Evolutionary conservation across 2,113 vertebrate genomes (phyloP).

Genomic region (Notothenia rossii): DNA sequence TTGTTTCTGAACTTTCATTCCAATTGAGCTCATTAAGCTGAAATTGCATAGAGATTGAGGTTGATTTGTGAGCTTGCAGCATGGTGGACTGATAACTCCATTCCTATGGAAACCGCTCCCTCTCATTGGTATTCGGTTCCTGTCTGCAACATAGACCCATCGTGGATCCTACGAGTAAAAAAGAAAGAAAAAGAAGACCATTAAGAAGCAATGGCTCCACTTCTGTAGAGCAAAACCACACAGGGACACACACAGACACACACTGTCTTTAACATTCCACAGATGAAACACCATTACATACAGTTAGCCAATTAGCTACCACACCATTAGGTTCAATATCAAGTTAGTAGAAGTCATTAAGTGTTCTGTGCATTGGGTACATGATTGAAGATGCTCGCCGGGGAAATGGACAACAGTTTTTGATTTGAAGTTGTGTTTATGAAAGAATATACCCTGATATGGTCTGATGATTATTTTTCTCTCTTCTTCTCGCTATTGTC

Average conservation of each 20-base stretch:
- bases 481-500: constrained; percentile 37
- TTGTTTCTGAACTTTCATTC: constrained; percentile 69
- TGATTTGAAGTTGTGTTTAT: constrained; percentile 23
- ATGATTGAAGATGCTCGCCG: constrained; percentile 23
- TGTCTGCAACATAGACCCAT: constrained; percentile 50
- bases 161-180: constrained; percentile 38
- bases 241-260: constrained; percentile 16
- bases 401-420: constrained; percentile 19
- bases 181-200: constrained; percentile 15
- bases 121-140: constrained; percentile 74
- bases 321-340: constrained; percentile 48
- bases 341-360: constrained; percentile 49
- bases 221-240: constrained; percentile 51
- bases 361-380: constrained; percentile 9
- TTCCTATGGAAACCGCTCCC: constrained; percentile 58
- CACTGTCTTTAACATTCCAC: constrained; percentile 51
- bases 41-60: constrained; percentile 63
- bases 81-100: constrained; percentile 52
- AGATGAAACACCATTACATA: constrained; percentile 54
- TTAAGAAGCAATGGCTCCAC: constrained; percentile 63
- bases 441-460: constrained; percentile 25
- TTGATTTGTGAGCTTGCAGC: constrained; percentile 63
- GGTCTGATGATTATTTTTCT: constrained; percentile 48
- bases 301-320: constrained; percentile 56
- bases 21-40: constrained; percentile 70